Evolutionary conservation across 2,888 invertebrate species (phyloP).

Genomic region (Carabus problematicus): DNA sequence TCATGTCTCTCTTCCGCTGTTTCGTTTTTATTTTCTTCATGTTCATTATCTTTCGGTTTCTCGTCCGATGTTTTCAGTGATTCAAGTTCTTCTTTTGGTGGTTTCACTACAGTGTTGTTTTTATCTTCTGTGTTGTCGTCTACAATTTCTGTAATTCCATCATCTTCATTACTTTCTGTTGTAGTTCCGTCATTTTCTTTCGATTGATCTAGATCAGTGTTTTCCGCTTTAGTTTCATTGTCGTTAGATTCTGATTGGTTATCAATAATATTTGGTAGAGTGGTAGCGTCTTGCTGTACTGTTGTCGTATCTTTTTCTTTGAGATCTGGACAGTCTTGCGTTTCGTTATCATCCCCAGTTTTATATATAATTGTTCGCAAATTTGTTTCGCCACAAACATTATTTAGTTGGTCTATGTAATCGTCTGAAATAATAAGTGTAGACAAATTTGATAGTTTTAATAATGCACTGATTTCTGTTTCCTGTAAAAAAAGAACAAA

Average conservation of each 20-base stretch:
- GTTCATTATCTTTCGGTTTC: conserved; percentile 7
- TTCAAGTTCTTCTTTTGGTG: not conserved
- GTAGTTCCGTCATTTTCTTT: not conserved
- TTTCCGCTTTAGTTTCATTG: conserved; percentile 24
- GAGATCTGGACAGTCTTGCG: not conserved
- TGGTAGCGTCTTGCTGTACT: conserved; percentile 6
- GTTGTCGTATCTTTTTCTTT: conserved; percentile 15
- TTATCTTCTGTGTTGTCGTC: not conserved
- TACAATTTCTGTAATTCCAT: not conserved
- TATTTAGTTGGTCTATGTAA: not conserved
- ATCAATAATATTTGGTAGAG: not conserved
- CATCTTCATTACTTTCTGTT: not conserved
- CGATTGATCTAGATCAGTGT: not conserved
- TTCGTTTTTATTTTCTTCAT: conserved; percentile 1
- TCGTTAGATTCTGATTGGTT: conserved; percentile 11
- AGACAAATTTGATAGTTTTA: conserved; percentile 54
- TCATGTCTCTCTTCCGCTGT: conserved; percentile 5
- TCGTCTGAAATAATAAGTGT: conserved; percentile 49
- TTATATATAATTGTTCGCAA: conserved; percentile 4
- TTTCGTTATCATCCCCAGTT: conserved; percentile 2
- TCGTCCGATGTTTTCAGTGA: not conserved
- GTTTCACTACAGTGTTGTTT: not conserved
- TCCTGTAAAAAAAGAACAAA: conserved; percentile 49
- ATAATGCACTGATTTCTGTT: conserved; percentile 58
- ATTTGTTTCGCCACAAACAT: conserved; percentile 16